Evolutionary conservation across 2,888 invertebrate species (phyloP), one percentile per base, ranked within the genome.

Genomic region (Meandrusa payeni): DNA sequence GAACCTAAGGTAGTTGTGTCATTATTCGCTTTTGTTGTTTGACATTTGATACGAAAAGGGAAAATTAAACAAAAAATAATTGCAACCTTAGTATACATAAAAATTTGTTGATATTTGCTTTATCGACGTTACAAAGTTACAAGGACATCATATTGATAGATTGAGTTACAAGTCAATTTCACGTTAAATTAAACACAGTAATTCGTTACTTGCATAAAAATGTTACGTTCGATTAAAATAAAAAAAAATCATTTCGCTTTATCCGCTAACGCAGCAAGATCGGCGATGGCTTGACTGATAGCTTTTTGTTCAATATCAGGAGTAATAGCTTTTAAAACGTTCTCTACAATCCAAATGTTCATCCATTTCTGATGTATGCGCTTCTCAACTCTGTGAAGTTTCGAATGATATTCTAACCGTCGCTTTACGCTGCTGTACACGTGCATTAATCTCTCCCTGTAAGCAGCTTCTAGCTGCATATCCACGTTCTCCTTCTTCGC

Each of bases 401-500:
- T 96, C 2, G 95, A 89, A 75, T 98, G 97, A 74, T 96, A 99
- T 69, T 99, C 97, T 80, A 97, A 87, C 11, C 95, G 91, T 48
- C 90, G 92, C 76, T 92, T 95, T 0, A 95, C 93, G 48, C 77
- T 77, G 7, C 57, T 59, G 55, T 89, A 89, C 0, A 90, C 90
- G 5, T 70, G 58, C 75, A 89, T 80, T 28, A 89, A 57, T 42
- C 93, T 81, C 47, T 91, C 88, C 15, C 94, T 89, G 86, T 97
- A 99, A n/a, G 90, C 91, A 31, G 97, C 95, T 88, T 99, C 99
- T 45, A 98, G 79, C 77, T 99, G 98, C 64, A 99, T 91, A 1
- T 90, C 91, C 48, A 99, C 91, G 76, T 97, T 97, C 76, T 98
- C 98, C 65, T 93, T 93, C 72, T 96, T 97, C 33, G 95, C 96